Evolutionary conservation across 2,113 vertebrate genomes (phyloP), one percentile per base, ranked within the genome.

Genomic region (Centropus bengalensis): DNA sequence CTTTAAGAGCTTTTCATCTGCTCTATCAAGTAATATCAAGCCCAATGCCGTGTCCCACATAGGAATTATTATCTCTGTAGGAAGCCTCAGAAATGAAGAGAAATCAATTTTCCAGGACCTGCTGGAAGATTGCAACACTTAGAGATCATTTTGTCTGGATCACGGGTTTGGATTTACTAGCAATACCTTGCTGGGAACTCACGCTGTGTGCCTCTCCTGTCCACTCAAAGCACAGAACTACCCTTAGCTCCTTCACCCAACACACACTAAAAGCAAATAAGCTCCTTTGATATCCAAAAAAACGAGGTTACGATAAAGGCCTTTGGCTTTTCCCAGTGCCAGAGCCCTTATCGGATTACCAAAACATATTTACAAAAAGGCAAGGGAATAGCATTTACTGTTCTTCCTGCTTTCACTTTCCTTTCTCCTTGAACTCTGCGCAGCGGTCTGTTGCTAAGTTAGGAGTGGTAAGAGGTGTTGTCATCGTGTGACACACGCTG

Each of bases 41-140:
- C 58, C 21, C 49, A 89, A 42, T 14, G 15, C 38, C 0, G 2
- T 74, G 64, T 81, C 17, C 6, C 45, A 74, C 38, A 55, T 7
- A 63, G 68, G 64, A 64, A 60, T 86, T 59, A 54, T 64, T 93
- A 77, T 63, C 44, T 66, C 71, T 70, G 27, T 33, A 30, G 38
- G 60, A 20, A 86, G 30, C 24, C 55, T 83, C 75, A 45, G 51
- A 56, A 83, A 88, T 86, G 9, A 88, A 64, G 49, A 71, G 2
- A 77, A 88, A 91, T 90, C 68, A 26, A 32, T 86, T 83, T 91
- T n/a, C 42, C 54, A 59, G 71, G 69, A 81, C 44, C 47, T 40
- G 30, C 30, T 40, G 60, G 26, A 86, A 64, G 56, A 90, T 68
- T 96, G 91, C 92, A 94, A 91, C 76, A 88, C 54, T 90, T 86